Conservation (phyloP, 1,140 invertebrate species). For the Panulirus ornatus region DNA sequence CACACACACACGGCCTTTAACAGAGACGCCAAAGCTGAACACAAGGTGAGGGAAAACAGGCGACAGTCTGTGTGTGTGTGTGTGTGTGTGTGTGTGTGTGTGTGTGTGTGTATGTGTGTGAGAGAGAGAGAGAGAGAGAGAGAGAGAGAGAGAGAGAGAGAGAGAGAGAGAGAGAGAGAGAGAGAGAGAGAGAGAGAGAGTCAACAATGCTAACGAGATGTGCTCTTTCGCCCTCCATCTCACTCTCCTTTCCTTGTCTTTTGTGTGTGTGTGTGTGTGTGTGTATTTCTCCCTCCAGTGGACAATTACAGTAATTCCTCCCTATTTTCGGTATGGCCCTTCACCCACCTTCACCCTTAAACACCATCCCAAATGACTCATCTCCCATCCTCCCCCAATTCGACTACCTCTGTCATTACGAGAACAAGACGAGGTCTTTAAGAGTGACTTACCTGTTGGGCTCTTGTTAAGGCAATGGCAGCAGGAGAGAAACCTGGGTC, state of each 20-base stretch:
- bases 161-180: background rate
- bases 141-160: background rate
- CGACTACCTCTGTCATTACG: background rate
- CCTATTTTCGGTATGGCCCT: background rate
- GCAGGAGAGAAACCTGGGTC: constrained; percentile 50
- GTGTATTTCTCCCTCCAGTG: background rate
- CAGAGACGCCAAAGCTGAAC: background rate
- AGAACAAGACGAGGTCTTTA: too few relatives aligned
- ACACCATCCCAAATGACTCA: background rate
- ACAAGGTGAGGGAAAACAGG: background rate
- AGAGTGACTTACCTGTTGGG: constrained; percentile 31
- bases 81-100: background rate
- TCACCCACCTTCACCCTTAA: background rate
- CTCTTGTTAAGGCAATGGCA: constrained; percentile 63
- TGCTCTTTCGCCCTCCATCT: background rate
- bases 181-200: background rate
- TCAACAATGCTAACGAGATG: background rate
- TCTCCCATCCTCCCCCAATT: background rate
- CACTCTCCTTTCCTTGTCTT: too few relatives aligned
- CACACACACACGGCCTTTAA: background rate
- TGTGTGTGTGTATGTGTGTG: background rate
- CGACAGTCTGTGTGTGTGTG: background rate
- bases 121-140: background rate
- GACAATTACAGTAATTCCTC: background rate
- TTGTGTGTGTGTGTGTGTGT: too few relatives aligned